phyloP scores from a whole-genome alignment of 2,113 vertebrate species.

The Semicossyphus pulcher region DNA sequence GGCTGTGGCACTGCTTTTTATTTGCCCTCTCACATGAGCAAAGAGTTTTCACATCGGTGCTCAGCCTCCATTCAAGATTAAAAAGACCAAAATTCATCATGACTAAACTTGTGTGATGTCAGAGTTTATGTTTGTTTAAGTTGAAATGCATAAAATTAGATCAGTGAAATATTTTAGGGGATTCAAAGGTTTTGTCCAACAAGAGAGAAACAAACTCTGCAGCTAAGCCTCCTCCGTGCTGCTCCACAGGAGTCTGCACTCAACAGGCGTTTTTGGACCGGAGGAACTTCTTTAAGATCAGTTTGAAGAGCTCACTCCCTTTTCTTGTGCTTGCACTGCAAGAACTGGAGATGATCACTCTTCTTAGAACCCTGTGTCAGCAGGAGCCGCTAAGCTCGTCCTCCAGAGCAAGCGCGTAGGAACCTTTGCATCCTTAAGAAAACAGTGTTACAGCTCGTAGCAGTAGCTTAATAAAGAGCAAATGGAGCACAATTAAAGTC shows the following conservation, averaged over 20 bases:
- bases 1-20: slow-evolving; percentile 2
- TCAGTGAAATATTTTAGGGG: no score
- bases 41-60: neutral
- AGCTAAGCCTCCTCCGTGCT: slow-evolving; percentile 25
- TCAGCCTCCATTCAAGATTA: neutral
- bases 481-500: no score
- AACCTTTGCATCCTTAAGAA: no score
- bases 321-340: neutral
- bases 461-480: no score
- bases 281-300: neutral
- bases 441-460: no score
- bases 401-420: no score
- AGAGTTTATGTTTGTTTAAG: neutral
- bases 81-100: neutral
- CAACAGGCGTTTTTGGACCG: neutral
- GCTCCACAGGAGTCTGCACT: no score
- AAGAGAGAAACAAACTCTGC: neutral
- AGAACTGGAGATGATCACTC: neutral
- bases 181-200: neutral
- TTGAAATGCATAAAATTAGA: no score
- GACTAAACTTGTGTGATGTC: neutral
- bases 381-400: no score
- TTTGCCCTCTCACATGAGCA: neutral
- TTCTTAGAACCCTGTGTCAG: no score
- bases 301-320: neutral